Conservation (phyloP, 2,797 vertebrate genomes). For the Melanotaenia pygmaea region DNA sequence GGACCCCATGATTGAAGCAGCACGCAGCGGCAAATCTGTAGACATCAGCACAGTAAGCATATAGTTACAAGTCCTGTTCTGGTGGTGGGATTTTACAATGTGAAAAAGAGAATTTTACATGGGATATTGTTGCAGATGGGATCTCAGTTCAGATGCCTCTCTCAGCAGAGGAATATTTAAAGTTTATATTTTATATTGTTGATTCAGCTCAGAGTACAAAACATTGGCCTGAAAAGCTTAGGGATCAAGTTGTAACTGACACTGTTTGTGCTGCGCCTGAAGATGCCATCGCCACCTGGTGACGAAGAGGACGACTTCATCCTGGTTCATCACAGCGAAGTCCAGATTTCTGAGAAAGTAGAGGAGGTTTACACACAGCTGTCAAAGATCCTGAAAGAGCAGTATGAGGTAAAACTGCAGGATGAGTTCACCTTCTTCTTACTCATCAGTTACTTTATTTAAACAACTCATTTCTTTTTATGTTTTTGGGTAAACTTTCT, state of each 20-base stretch:
- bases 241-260: background rate
- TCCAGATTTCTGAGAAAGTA: constrained; percentile 88
- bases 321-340: constrained; percentile 92
- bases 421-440: background rate
- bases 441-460: background rate
- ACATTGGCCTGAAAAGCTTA: too few relatives aligned
- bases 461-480: background rate
- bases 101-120: background rate
- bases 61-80: background rate
- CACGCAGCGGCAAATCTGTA: constrained; percentile 83
- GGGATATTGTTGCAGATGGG: background rate
- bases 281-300: constrained; percentile 93
- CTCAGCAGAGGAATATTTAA: background rate
- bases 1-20: constrained; percentile 87
- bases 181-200: background rate
- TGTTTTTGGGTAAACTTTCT: background rate
- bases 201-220: background rate
- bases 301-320: constrained; percentile 94
- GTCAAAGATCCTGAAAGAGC: constrained; percentile 90
- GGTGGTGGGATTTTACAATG: background rate
- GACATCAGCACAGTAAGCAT: constrained; percentile 88
- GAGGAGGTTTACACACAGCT: constrained; percentile 91
- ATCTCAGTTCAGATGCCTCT: too few relatives aligned
- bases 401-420: constrained; percentile 84
- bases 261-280: constrained; percentile 27